Percentiles rank a stretch among this genome's conserved stretches.
Evolutionary conservation across 2,888 invertebrate genomes (phyloP).

Genomic region (Cheilosia scutellata): DNA sequence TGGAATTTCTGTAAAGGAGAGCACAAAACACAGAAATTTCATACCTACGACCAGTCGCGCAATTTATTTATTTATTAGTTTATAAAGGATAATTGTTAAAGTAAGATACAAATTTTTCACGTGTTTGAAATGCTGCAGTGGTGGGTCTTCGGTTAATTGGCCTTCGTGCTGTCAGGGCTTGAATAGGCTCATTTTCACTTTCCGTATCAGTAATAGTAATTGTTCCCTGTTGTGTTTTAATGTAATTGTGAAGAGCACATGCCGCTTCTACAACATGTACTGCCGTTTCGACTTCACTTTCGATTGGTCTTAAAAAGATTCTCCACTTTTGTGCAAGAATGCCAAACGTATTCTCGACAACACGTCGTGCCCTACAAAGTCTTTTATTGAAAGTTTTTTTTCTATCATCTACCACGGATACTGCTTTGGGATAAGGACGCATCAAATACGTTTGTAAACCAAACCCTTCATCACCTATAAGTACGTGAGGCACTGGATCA

Average conservation of each 20-base stretch:
- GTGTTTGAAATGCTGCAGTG: constrained; percentile 13
- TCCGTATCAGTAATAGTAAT: background rate
- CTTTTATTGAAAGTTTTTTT: constrained; percentile 17
- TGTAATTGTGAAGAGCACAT: constrained; percentile 17
- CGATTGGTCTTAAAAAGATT: background rate
- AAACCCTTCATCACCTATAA: constrained; percentile 24
- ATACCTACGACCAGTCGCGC: background rate
- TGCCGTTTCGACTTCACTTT: background rate
- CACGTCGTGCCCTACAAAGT: background rate
- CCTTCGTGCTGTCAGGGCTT: constrained; percentile 10
- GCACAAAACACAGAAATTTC: too few species aligned
- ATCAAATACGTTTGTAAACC: constrained; percentile 27
- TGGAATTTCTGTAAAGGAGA: too few species aligned
- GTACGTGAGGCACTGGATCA: constrained; percentile 5
- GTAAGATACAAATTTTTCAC: constrained; percentile 6
- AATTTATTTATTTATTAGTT: background rate
- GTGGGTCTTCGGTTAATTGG: constrained; percentile 9
- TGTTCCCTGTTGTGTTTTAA: constrained; percentile 10
- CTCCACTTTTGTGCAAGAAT: background rate
- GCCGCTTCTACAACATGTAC: background rate
- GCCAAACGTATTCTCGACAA: too few species aligned
- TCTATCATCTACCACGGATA: constrained; percentile 16
- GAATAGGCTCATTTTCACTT: constrained; percentile 1
- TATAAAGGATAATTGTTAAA: background rate
- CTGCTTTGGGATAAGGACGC: constrained; percentile 16